Conservation (phyloP, 2,888 invertebrate genomes). For the Serrognathus titanus region DNA sequence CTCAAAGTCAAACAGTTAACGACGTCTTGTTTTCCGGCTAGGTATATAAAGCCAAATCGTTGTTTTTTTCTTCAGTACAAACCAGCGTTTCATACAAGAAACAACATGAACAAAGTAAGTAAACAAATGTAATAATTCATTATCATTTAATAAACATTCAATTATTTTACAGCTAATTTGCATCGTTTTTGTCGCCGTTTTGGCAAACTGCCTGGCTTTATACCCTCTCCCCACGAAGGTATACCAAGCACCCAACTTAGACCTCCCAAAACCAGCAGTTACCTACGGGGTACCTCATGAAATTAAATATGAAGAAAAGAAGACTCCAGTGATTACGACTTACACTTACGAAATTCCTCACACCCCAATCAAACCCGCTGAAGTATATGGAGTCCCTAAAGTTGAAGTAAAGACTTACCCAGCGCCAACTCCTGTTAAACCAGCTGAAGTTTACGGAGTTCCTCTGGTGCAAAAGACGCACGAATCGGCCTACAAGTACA, state of each 20-base stretch:
- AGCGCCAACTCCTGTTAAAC: background rate
- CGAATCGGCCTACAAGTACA: too few relatives aligned
- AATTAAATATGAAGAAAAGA: background rate
- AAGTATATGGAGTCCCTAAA: background rate
- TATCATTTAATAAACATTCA: background rate
- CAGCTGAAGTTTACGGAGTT: too few relatives aligned
- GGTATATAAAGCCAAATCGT: constrained; percentile 7
- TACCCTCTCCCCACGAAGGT: background rate
- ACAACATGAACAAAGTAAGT: constrained; percentile 8
- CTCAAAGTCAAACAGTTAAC: background rate
- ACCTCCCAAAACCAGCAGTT: background rate
- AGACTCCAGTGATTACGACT: background rate
- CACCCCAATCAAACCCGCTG: background rate
- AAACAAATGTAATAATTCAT: background rate
- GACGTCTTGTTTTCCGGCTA: background rate
- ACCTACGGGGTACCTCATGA: background rate
- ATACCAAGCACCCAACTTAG: constrained; percentile 1
- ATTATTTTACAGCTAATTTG: constrained; percentile 3
- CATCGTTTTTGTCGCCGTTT: constrained; percentile 1
- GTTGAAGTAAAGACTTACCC: background rate
- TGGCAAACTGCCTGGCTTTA: constrained; percentile 1
- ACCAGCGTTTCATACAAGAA: background rate
- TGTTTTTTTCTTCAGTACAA: constrained; percentile 3
- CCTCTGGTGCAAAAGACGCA: too few relatives aligned
- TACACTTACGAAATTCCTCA: constrained; percentile 1